These are phyloP conservation scores for Phylloscopus trochilus DNA, from an alignment of 2,113 vertebrate genomes.

Conservation along the genomic window DNA sequence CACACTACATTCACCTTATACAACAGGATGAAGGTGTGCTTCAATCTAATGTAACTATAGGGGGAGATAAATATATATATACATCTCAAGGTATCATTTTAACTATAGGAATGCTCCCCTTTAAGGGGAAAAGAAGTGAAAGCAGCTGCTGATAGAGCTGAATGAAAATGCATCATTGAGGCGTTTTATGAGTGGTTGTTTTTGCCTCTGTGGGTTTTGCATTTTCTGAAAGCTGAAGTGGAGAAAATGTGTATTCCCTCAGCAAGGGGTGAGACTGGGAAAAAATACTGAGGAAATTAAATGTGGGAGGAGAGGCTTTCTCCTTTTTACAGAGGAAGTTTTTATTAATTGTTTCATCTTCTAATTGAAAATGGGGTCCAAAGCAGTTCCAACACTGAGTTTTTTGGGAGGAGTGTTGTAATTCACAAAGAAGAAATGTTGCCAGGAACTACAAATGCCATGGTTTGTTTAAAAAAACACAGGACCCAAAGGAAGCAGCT, in stretches of 20 bases:
- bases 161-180: neutral
- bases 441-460: neutral
- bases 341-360: neutral
- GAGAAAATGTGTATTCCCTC: neutral
- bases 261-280: neutral
- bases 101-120: neutral
- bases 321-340: neutral
- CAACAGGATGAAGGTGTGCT: neutral
- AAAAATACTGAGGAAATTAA: neutral
- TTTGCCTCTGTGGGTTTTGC: neutral
- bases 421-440: neutral
- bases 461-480: neutral
- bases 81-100: neutral
- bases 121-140: neutral
- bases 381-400: neutral
- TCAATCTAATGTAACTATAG: neutral
- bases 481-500: neutral
- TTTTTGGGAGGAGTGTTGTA: accelerated
- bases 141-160: neutral
- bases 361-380: neutral
- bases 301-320: accelerated
- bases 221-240: neutral
- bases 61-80: too few species aligned
- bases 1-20: neutral
- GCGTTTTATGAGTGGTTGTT: neutral